phyloP scores from a whole-genome alignment of 1,140 invertebrate species.

The Popillia japonica region DNA sequence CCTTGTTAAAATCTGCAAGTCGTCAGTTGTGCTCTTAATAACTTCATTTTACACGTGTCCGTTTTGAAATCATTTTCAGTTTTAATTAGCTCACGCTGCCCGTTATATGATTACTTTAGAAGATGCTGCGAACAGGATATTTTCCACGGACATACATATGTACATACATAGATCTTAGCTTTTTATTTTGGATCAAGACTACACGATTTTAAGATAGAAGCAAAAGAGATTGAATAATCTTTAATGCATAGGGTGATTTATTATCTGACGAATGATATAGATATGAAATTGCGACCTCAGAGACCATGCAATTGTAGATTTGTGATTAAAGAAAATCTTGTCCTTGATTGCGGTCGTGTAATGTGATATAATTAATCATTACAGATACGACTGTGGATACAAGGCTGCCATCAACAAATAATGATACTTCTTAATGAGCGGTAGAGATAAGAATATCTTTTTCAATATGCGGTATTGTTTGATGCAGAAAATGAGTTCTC shows the following conservation, averaged over 20 bases:
- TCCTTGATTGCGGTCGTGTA: not conserved
- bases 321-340: not conserved
- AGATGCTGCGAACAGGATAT: not conserved
- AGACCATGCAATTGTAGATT: not conserved
- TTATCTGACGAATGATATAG: not conserved
- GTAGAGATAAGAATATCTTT: not conserved
- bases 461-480: not conserved
- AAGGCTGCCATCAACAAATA: not conserved
- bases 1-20: slow-evolving; percentile 45
- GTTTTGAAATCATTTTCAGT: slow-evolving; percentile 34
- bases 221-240: too few relatives aligned
- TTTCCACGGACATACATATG: not conserved
- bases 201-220: not conserved
- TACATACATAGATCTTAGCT: too few relatives aligned
- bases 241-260: slow-evolving; percentile 6
- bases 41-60: slow-evolving; percentile 42
- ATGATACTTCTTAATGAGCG: not conserved
- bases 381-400: not conserved
- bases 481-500: not conserved
- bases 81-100: slow-evolving; percentile 34
- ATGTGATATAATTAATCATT: not conserved
- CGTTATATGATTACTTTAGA: slow-evolving; percentile 14
- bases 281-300: not conserved
- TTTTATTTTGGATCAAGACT: not conserved
- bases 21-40: slow-evolving; percentile 43